These are phyloP conservation scores for Tyrannus savana DNA, from an alignment of 2,113 vertebrate genomes.

Conservation along the genomic window DNA sequence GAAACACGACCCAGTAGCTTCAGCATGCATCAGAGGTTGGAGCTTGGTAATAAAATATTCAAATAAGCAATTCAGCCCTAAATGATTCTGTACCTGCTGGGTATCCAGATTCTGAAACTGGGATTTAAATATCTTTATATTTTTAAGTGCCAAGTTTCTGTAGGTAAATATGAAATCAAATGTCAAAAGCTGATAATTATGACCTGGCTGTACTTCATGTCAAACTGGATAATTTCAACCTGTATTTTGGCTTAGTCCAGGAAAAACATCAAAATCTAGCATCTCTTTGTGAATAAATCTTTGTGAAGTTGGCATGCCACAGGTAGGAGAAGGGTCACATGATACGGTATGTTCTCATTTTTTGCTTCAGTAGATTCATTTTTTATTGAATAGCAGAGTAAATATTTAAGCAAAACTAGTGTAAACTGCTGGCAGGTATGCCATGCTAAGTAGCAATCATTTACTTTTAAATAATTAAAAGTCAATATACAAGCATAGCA, in stretches of 20 bases:
- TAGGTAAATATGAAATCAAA: not conserved
- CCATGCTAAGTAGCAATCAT: conserved; percentile 61
- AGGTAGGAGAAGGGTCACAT: not conserved
- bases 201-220: not conserved
- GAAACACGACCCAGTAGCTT: conserved; percentile 32
- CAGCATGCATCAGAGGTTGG: not conserved
- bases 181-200: not conserved
- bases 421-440: conserved; percentile 65
- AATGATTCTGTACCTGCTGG: not conserved
- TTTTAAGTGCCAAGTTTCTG: not conserved
- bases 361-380: conserved; percentile 51
- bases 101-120: not conserved
- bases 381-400: conserved; percentile 66
- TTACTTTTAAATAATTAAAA: conserved; percentile 74
- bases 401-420: conserved; percentile 61
- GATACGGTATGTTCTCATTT: not conserved
- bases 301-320: conserved; percentile 26
- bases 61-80: conserved; percentile 4
- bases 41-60: conserved; percentile 38
- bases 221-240: not conserved
- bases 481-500: conserved; percentile 50
- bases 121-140: not conserved
- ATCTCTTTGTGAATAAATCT: conserved; percentile 35
- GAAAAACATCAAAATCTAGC: not conserved
- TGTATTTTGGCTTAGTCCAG: not conserved